These are phyloP conservation scores for Catostylus mosaicus DNA, from an alignment of 30 jellyfish, hydroid and myxozoan species.

Conservation along the genomic window DNA sequence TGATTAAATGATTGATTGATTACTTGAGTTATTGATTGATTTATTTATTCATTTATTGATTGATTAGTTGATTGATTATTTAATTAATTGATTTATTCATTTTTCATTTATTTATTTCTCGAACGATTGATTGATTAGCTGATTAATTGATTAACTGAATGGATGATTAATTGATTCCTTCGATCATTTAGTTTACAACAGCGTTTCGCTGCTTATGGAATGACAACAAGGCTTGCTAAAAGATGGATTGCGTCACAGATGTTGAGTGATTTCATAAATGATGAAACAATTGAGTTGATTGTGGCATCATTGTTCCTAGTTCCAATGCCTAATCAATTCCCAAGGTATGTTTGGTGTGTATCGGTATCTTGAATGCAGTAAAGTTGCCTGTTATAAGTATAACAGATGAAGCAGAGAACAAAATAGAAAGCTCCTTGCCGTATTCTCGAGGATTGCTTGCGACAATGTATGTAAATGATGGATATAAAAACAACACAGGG, in stretches of 20 bases:
- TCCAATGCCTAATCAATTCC: conserved; percentile 64
- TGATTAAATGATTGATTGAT: too few relatives aligned
- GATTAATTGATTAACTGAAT: not conserved
- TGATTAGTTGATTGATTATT: too few relatives aligned
- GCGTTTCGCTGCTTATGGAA: conserved; percentile 60
- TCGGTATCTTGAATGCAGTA: too few relatives aligned
- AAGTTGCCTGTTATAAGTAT: too few relatives aligned
- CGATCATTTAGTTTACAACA: conserved; percentile 60
- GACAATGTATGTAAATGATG: too few relatives aligned
- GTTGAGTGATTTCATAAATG: conserved; percentile 60
- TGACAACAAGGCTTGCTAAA: conserved; percentile 81
- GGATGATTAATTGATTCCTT: not conserved
- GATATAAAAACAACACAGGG: too few relatives aligned
- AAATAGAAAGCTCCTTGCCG: too few relatives aligned
- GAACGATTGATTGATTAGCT: not conserved
- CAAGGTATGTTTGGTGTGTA: conserved; percentile 59
- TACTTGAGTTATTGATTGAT: too few relatives aligned
- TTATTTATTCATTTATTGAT: too few relatives aligned
- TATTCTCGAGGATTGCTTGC: too few relatives aligned
- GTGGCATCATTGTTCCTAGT: conserved; percentile 74
- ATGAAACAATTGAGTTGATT: conserved; percentile 77
- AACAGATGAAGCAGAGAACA: too few relatives aligned
- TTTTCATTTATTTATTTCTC: not conserved
- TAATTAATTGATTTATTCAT: not conserved
- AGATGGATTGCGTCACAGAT: conserved; percentile 88